phyloP scores from a whole-genome alignment of 2,113 vertebrate species.

The Malurus cyaneus region DNA sequence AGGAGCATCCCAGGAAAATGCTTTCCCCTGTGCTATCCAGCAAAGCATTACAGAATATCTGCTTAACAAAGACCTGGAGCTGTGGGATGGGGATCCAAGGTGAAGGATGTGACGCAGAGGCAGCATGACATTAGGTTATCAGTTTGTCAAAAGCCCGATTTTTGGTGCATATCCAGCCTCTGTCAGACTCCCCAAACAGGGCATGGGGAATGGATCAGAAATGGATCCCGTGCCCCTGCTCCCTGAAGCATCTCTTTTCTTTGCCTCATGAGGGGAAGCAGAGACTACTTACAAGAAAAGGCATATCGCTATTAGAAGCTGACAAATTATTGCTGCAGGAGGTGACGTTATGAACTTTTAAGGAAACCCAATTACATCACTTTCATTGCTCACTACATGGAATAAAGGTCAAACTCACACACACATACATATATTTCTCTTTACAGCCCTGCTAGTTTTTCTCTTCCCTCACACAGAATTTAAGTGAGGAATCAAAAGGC shows the following conservation, averaged over 20 bases:
- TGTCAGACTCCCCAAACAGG: not conserved
- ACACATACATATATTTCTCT: not conserved
- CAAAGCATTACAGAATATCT: not conserved
- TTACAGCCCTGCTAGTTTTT: not conserved
- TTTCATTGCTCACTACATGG: not conserved
- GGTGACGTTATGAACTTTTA: not conserved
- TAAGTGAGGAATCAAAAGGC: not conserved
- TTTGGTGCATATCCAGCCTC: not conserved
- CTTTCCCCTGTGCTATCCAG: not conserved
- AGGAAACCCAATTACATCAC: not conserved
- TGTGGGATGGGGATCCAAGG: not conserved
- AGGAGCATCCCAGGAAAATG: not conserved
- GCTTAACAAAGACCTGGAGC: not conserved
- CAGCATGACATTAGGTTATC: not conserved
- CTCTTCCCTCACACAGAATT: not conserved
- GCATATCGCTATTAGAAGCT: not conserved
- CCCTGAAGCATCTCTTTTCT: not conserved
- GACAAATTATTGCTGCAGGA: not conserved
- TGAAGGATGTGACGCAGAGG: accelerated
- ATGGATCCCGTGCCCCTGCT: not conserved
- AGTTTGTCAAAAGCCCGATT: not conserved
- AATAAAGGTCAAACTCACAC: not conserved
- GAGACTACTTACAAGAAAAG: not conserved
- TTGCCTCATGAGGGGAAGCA: not conserved
- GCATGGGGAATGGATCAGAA: too few species aligned